Conservation (phyloP, 2,113 vertebrate genomes). For the Thalassoma bifasciatum region DNA sequence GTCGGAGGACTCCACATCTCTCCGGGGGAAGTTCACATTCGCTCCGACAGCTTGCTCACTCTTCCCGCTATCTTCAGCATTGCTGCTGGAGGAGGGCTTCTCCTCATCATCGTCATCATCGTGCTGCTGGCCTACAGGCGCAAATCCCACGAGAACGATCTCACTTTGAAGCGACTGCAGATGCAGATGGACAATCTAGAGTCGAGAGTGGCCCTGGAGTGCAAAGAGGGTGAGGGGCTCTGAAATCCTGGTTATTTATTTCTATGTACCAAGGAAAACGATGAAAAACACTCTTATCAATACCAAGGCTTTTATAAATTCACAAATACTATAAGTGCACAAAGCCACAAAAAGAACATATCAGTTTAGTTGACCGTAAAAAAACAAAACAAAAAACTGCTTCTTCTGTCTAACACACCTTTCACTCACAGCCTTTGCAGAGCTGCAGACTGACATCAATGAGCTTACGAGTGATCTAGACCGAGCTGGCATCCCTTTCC, state of each 20-base stretch:
- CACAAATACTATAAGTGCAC: no score
- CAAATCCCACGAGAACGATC: conserved; percentile 96
- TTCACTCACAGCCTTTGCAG: conserved; percentile 89
- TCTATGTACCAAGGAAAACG: background rate
- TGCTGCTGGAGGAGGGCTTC: conserved; percentile 92
- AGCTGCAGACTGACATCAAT: conserved; percentile 98
- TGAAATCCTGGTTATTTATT: background rate
- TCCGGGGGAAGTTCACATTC: conserved; percentile 92
- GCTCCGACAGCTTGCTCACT: conserved; percentile 97
- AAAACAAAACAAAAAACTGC: background rate
- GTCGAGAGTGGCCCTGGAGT: conserved; percentile 96
- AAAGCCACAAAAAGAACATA: background rate
- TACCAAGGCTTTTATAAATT: no score
- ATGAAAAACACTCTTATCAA: no score
- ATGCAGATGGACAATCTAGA: conserved; percentile 99
- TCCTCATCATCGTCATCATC: conserved; percentile 95
- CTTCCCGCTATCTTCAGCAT: conserved; percentile 96
- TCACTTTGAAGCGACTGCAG: conserved; percentile 96
- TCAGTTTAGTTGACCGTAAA: background rate
- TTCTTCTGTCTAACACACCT: conserved; percentile 14
- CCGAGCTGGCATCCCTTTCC: conserved; percentile 93
- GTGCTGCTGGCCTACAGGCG: conserved; percentile 97
- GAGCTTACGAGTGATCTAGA: conserved; percentile 97
- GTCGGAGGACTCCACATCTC: conserved; percentile 95
- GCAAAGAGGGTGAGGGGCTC: conserved; percentile 91